Evolutionary conservation across 2,888 invertebrate genomes (phyloP).

Genomic region (Agriopis leucophaearia): DNA sequence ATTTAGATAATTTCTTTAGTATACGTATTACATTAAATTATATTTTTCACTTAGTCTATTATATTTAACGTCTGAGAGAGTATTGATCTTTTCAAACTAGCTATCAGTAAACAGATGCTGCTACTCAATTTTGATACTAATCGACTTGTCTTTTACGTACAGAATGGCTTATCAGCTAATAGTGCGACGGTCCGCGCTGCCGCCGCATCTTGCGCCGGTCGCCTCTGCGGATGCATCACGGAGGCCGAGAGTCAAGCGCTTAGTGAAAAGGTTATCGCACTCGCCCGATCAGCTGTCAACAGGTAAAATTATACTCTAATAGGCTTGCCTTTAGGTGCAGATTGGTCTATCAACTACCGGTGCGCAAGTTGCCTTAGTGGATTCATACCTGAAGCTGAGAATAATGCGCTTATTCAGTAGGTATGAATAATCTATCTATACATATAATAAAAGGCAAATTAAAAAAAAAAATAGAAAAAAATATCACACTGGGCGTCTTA

Average conservation of each 20-base stretch:
- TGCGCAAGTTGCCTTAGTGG: no score
- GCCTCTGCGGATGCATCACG: slow-evolving; percentile 87
- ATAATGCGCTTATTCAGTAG: no score
- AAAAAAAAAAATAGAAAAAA: no score
- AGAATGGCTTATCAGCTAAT: slow-evolving; percentile 90
- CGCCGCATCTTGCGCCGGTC: slow-evolving; percentile 97
- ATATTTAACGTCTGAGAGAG: no score
- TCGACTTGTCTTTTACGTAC: slow-evolving; percentile 38
- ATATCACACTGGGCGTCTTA: no score
- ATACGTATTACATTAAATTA: no score
- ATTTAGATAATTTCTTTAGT: no score
- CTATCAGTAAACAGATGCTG: background rate
- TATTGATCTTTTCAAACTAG: no score
- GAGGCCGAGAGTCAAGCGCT: slow-evolving; percentile 74
- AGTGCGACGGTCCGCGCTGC: slow-evolving; percentile 95
- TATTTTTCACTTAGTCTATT: no score
- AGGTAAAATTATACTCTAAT: slow-evolving; percentile 31
- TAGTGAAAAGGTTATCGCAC: slow-evolving; percentile 66
- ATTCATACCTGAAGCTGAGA: no score
- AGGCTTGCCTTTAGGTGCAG: background rate
- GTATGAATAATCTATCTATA: no score
- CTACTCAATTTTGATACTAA: background rate
- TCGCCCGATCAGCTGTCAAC: slow-evolving; percentile 65
- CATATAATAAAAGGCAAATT: no score
- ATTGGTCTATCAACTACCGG: background rate